Conservation (phyloP, 2,797 vertebrate genomes). For the Anguilla megastoma region DNA sequence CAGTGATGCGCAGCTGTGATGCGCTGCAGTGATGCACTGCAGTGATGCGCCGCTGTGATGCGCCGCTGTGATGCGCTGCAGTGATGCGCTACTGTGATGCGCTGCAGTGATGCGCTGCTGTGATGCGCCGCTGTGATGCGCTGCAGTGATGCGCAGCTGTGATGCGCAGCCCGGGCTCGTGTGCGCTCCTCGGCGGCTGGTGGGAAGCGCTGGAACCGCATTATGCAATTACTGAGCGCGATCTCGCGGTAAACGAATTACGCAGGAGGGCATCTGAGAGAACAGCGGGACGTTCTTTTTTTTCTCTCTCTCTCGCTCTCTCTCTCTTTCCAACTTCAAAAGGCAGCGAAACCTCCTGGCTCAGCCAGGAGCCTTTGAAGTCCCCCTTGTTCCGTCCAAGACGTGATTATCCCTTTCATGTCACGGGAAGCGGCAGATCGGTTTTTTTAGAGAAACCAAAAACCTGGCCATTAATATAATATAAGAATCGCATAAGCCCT, state of each 20-base stretch:
- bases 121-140: too few relatives aligned
- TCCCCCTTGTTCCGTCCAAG: conserved; percentile 43
- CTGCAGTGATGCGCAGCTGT: too few relatives aligned
- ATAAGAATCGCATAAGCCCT: conserved; percentile 38
- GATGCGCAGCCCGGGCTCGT: conserved; percentile 30
- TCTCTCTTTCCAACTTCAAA: conserved; percentile 52
- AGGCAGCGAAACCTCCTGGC: conserved; percentile 54
- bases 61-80: too few relatives aligned
- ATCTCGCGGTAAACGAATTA: conserved; percentile 56
- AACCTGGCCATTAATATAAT: conserved; percentile 47
- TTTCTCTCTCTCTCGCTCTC: not conserved
- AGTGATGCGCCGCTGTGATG: too few relatives aligned
- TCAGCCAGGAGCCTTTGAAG: conserved; percentile 56
- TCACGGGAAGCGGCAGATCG: conserved; percentile 48
- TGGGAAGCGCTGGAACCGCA: conserved; percentile 27
- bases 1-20: too few relatives aligned
- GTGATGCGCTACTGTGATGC: too few relatives aligned
- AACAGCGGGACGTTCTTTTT: conserved; percentile 38
- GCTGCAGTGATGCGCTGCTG: too few relatives aligned
- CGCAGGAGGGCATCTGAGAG: conserved; percentile 46
- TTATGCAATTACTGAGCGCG: conserved; percentile 46
- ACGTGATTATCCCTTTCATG: conserved; percentile 56
- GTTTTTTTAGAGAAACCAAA: conserved; percentile 46
- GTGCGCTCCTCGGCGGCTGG: not conserved
- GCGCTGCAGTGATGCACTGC: too few relatives aligned